Evolutionary conservation across 92 coral and sea anemone genomes (phyloP).

Genomic region (Siderastrea radians): DNA sequence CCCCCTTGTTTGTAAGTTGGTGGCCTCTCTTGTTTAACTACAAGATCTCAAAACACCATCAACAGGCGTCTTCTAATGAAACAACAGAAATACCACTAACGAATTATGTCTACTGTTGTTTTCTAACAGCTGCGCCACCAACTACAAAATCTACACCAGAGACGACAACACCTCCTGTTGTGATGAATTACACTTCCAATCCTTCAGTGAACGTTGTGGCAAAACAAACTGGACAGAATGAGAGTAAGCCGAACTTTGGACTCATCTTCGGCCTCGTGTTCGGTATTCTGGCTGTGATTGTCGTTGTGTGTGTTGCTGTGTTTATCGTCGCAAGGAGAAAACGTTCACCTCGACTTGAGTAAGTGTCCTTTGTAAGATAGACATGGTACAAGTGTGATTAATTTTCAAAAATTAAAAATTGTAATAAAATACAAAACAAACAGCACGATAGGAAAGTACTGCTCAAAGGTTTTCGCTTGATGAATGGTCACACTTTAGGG

Average conservation of each 20-base stretch:
- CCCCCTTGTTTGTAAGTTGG: no score
- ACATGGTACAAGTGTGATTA: no score
- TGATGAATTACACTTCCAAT: background rate
- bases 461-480: background rate
- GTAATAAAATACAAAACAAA: background rate
- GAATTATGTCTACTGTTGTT: background rate
- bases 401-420: background rate
- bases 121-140: constrained; percentile 49
- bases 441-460: background rate
- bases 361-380: constrained; percentile 35
- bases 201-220: constrained; percentile 17
- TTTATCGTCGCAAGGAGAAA: constrained; percentile 49
- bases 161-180: background rate
- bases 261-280: constrained; percentile 71
- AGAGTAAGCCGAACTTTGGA: constrained; percentile 42
- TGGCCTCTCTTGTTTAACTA: no score
- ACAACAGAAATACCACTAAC: background rate
- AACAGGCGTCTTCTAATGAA: no score
- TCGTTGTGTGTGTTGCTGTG: constrained; percentile 15
- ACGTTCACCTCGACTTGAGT: constrained; percentile 73
- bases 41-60: no score
- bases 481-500: no score
- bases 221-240: background rate
- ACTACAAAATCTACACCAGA: background rate
- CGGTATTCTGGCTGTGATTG: constrained; percentile 38